A percentile compares a stretch with the other conserved stretches of the same genome.
phyloP scores from a whole-genome alignment of 2,888 invertebrate species.

The Laspeyria flexula region DNA sequence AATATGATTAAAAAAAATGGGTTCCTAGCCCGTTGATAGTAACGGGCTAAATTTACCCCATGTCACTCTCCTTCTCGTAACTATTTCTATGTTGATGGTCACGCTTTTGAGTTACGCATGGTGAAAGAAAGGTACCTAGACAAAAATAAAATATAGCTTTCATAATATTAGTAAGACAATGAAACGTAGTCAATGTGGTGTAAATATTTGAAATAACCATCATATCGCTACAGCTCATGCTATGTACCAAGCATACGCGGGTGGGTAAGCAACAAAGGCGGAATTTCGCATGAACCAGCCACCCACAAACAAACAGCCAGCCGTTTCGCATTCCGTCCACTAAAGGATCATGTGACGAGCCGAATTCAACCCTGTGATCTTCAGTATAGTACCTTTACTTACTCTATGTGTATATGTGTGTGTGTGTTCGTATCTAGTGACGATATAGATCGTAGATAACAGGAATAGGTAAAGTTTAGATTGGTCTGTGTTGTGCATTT shows the following conservation, averaged over 20 bases:
- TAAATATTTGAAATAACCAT: not conserved
- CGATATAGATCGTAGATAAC: not conserved
- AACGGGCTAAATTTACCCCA: too few relatives aligned
- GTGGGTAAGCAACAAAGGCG: slow-evolving; percentile 80
- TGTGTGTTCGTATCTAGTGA: not conserved
- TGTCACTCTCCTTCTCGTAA: too few relatives aligned
- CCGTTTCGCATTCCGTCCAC: slow-evolving; percentile 78
- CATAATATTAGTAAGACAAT: too few relatives aligned
- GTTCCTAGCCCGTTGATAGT: too few relatives aligned
- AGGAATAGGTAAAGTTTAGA: slow-evolving; percentile 4
- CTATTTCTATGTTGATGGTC: too few relatives aligned
- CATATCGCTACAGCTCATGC: slow-evolving; percentile 25
- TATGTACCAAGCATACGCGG: slow-evolving; percentile 35
- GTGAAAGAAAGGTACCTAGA: too few relatives aligned
- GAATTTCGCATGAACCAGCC: slow-evolving; percentile 78
- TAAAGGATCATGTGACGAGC: slow-evolving; percentile 56
- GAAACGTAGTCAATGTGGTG: too few relatives aligned
- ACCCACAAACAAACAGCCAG: slow-evolving; percentile 80
- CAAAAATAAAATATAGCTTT: too few relatives aligned
- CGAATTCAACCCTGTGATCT: slow-evolving; percentile 63
- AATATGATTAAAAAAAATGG: too few relatives aligned
- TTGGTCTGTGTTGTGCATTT: not conserved
- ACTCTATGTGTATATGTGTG: not conserved
- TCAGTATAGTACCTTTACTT: slow-evolving; percentile 13
- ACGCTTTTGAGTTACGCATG: too few relatives aligned